Evolutionary conservation across 1,140 invertebrate genomes (phyloP).

Genomic region (Temnothorax nylanderi): DNA sequence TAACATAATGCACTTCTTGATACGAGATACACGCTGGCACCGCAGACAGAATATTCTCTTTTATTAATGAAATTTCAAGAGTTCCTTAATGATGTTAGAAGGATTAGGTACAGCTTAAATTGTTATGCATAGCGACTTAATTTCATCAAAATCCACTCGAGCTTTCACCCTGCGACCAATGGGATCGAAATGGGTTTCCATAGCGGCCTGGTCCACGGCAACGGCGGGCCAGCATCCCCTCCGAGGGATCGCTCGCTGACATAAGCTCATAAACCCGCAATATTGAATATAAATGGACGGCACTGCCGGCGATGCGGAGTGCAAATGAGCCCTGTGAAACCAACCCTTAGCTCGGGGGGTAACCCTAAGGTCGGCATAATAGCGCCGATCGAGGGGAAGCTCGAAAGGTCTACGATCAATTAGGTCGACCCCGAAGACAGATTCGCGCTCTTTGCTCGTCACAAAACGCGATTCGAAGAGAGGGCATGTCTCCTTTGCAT

Average conservation of each 20-base stretch:
- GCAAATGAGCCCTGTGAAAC: constrained; percentile 81
- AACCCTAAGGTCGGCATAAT: constrained; percentile 72
- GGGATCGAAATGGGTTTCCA: constrained; percentile 82
- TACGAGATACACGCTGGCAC: not conserved
- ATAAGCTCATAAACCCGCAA: constrained; percentile 86
- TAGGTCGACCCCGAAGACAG: constrained; percentile 66
- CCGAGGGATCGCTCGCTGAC: constrained; percentile 74
- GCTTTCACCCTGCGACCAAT: constrained; percentile 77
- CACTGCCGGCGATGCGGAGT: constrained; percentile 75
- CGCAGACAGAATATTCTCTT: not conserved
- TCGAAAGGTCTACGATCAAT: constrained; percentile 69
- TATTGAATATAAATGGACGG: constrained; percentile 86
- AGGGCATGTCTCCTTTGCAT: constrained; percentile 21
- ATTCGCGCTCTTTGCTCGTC: constrained; percentile 52
- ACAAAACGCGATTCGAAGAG: constrained; percentile 22
- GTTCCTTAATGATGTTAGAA: constrained; percentile 37
- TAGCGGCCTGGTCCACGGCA: constrained; percentile 69
- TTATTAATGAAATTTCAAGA: not conserved
- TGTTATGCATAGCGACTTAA: constrained; percentile 82
- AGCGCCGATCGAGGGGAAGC: constrained; percentile 64
- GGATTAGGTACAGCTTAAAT: constrained; percentile 65
- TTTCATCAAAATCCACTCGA: constrained; percentile 83
- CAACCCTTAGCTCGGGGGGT: constrained; percentile 59
- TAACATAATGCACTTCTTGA: not conserved
- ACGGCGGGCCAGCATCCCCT: constrained; percentile 69